These are phyloP conservation scores for Virgularia gustaviana DNA, from an alignment of 92 coral and sea anemone species.

Conservation along the genomic window DNA sequence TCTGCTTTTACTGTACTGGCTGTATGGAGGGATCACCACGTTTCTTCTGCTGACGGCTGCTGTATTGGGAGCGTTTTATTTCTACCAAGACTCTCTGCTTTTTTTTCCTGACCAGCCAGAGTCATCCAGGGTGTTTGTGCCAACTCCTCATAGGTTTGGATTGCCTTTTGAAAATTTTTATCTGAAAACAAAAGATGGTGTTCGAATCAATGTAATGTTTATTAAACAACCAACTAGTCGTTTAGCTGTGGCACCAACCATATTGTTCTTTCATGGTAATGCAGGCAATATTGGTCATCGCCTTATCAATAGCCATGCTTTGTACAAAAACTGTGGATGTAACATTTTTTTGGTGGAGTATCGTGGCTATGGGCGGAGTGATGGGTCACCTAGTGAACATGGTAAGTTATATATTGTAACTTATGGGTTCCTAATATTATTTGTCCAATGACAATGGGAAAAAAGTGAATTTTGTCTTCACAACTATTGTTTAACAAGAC, in stretches of 20 bases:
- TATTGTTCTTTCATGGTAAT: slow-evolving; percentile 88
- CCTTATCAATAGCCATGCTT: slow-evolving; percentile 68
- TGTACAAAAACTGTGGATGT: slow-evolving; percentile 80
- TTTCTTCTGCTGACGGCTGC: slow-evolving; percentile 89
- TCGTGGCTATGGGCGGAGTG: slow-evolving; percentile 96
- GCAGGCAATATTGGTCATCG: slow-evolving; percentile 97
- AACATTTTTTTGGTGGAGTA: slow-evolving; percentile 95
- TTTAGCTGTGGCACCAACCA: slow-evolving; percentile 76
- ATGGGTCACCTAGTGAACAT: slow-evolving; percentile 92
- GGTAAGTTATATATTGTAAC: too few species aligned
- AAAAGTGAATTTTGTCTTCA: too few species aligned
- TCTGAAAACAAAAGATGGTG: slow-evolving; percentile 86
- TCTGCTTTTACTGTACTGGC: slow-evolving; percentile 79
- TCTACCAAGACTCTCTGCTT: slow-evolving; percentile 85
- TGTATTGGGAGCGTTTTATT: slow-evolving; percentile 81
- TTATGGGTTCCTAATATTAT: too few species aligned
- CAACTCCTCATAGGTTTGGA: slow-evolving; percentile 83
- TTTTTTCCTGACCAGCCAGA: slow-evolving; percentile 97
- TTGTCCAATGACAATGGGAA: too few species aligned
- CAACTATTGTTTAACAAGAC: too few species aligned
- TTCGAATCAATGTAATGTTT: slow-evolving; percentile 75
- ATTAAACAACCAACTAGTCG: slow-evolving; percentile 77
- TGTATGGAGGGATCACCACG: slow-evolving; percentile 91
- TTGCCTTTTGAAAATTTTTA: slow-evolving; percentile 84
- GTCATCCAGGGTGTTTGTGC: slow-evolving; percentile 87